phyloP scores from a whole-genome alignment of 2,888 invertebrate species.

The Yponomeuta evonymella region DNA sequence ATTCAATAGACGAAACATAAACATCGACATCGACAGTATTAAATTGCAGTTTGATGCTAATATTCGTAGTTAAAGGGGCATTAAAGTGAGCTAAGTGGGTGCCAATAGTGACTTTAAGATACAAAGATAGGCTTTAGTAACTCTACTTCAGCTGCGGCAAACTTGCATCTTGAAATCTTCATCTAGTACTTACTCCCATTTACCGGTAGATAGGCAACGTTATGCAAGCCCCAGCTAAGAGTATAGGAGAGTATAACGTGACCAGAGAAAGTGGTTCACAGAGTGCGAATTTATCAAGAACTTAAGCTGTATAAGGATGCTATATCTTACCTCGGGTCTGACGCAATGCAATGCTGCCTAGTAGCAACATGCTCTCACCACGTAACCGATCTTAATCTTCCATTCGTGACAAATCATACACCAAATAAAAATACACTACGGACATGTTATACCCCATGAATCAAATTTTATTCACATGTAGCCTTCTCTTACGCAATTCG shows the following conservation, averaged over 20 bases:
- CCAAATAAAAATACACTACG: constrained; percentile 15
- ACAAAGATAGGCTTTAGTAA: neutral
- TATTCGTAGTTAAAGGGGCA: neutral
- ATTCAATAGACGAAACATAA: constrained; percentile 4
- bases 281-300: constrained; percentile 44
- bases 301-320: constrained; percentile 24
- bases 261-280: constrained; percentile 53
- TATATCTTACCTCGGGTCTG: constrained; percentile 24
- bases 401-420: constrained; percentile 30
- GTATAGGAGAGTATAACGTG: constrained; percentile 28
- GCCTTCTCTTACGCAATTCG: constrained; percentile 35
- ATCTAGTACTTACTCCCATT: neutral
- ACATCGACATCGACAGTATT: neutral
- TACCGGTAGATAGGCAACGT: neutral
- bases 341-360: constrained; percentile 27
- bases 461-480: constrained; percentile 41
- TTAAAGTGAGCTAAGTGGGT: neutral
- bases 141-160: neutral
- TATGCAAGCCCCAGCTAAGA: neutral
- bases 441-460: constrained; percentile 26
- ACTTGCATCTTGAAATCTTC: neutral
- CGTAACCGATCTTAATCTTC: constrained; percentile 32
- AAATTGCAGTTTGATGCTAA: neutral
- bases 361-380: constrained; percentile 15
- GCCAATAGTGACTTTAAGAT: neutral